These are phyloP conservation scores for Limenitis camilla DNA, from an alignment of 2,888 invertebrate species.

Conservation along the genomic window DNA sequence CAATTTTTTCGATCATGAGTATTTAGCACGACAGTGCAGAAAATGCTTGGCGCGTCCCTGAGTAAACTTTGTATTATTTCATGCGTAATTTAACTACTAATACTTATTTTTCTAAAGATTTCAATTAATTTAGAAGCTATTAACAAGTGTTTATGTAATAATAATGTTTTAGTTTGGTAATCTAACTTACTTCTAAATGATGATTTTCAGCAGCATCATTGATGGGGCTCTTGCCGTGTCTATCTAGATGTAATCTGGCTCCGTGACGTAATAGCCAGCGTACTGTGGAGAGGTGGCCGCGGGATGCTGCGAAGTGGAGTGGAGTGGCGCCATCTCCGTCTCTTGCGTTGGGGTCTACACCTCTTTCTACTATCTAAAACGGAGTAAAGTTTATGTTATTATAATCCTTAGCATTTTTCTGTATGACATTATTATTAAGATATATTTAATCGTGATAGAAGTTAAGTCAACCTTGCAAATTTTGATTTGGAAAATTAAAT, in stretches of 20 bases:
- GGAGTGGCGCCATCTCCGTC: conserved; percentile 94
- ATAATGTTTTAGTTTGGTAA: neutral
- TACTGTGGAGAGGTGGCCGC: conserved; percentile 86
- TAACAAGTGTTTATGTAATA: no score
- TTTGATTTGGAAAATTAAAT: no score
- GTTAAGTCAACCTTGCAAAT: no score
- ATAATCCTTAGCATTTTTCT: no score
- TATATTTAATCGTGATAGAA: neutral
- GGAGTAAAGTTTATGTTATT: conserved; percentile 11
- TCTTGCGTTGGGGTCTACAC: conserved; percentile 87
- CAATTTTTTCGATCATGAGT: no score
- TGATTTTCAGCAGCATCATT: conserved; percentile 94
- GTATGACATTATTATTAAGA: no score
- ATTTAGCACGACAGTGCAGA: no score
- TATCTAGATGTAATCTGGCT: conserved; percentile 85
- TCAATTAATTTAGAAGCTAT: no score
- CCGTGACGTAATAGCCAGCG: conserved; percentile 90
- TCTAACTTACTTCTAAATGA: conserved; percentile 82
- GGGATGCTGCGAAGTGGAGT: conserved; percentile 90
- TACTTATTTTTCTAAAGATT: no score
- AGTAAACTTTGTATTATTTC: no score
- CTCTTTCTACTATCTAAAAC: conserved; percentile 84
- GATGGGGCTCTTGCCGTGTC: conserved; percentile 91
- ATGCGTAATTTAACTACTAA: no score
- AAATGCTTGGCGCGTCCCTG: no score